These are phyloP conservation scores for Eristalis arbustorum DNA, from an alignment of 2,888 invertebrate species.

Conservation along the genomic window DNA sequence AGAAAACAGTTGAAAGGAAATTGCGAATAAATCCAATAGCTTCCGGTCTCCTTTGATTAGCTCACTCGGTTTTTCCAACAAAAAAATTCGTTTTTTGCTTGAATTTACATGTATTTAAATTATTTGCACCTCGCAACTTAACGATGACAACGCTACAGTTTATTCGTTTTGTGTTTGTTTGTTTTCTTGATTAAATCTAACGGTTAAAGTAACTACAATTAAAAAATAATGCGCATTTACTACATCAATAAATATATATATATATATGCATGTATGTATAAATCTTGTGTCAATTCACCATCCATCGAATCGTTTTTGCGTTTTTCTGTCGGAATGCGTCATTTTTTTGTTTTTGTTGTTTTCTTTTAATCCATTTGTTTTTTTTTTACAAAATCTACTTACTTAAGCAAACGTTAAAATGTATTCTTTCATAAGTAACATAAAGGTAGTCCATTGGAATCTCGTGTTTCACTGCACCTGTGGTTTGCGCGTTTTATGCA, in stretches of 20 bases:
- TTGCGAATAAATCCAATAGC: constrained; percentile 2
- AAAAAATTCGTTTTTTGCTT: constrained; percentile 11
- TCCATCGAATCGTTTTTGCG: background rate
- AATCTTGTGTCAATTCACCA: background rate
- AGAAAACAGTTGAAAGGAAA: background rate
- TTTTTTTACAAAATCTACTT: constrained; percentile 63
- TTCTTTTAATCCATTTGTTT: constrained; percentile 14
- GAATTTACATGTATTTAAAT: constrained; percentile 9
- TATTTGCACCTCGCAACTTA: constrained; percentile 39
- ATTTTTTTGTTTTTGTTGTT: constrained; percentile 8
- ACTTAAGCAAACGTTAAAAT: constrained; percentile 46
- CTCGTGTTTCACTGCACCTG: constrained; percentile 59
- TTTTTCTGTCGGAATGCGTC: background rate
- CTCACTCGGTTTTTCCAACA: constrained; percentile 2
- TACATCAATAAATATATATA: constrained; percentile 39
- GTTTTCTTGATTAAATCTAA: constrained; percentile 47
- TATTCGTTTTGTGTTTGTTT: constrained; percentile 27
- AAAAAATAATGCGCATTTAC: constrained; percentile 45
- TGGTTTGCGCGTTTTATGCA: constrained; percentile 32
- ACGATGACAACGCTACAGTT: constrained; percentile 45
- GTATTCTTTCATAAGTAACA: constrained; percentile 21
- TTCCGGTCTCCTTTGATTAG: constrained; percentile 12
- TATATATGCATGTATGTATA: background rate
- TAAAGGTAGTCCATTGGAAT: constrained; percentile 56
- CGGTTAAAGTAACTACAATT: constrained; percentile 34